Evolutionary conservation across 2,797 vertebrate genomes (phyloP).

Genomic region (Rousettus madagascariensis): DNA sequence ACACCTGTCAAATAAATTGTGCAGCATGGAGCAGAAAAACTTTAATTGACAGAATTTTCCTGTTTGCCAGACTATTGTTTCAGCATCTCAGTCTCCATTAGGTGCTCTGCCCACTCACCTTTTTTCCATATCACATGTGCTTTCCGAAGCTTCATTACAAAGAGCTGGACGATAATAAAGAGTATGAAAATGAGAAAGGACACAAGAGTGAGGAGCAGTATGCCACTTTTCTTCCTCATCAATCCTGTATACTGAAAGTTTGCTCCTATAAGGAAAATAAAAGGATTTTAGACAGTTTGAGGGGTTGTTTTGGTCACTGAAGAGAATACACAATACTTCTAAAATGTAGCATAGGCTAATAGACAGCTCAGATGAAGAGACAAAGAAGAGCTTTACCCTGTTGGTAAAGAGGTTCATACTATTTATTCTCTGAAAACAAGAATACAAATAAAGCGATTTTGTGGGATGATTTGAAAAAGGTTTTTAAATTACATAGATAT

Average conservation of each 20-base stretch:
- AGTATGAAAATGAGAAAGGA: constrained; percentile 88
- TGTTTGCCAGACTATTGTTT: background rate
- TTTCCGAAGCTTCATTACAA: constrained; percentile 89
- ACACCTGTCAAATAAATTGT: background rate
- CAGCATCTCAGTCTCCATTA: rapidly evolving
- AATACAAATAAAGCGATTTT: background rate
- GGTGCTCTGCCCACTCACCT: constrained; percentile 83
- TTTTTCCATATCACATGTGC: constrained; percentile 91
- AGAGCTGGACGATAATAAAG: constrained; percentile 89
- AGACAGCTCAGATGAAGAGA: background rate
- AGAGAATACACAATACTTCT: background rate
- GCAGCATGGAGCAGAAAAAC: background rate
- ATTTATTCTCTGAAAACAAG: background rate
- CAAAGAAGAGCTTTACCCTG: background rate
- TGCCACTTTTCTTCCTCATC: constrained; percentile 63
- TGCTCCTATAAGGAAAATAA: constrained; percentile 52
- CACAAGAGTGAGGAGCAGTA: constrained; percentile 89
- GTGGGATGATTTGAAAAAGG: background rate
- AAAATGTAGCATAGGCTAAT: background rate
- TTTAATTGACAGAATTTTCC: background rate
- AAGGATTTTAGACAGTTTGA: background rate
- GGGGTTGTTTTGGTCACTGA: background rate
- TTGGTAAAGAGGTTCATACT: background rate
- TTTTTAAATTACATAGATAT: background rate
- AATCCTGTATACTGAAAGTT: background rate